Percentiles rank a stretch among this genome's conserved stretches.
These are phyloP conservation scores for Pungitius pungitius DNA, from an alignment of 2,113 vertebrate species.

Conservation along the genomic window DNA sequence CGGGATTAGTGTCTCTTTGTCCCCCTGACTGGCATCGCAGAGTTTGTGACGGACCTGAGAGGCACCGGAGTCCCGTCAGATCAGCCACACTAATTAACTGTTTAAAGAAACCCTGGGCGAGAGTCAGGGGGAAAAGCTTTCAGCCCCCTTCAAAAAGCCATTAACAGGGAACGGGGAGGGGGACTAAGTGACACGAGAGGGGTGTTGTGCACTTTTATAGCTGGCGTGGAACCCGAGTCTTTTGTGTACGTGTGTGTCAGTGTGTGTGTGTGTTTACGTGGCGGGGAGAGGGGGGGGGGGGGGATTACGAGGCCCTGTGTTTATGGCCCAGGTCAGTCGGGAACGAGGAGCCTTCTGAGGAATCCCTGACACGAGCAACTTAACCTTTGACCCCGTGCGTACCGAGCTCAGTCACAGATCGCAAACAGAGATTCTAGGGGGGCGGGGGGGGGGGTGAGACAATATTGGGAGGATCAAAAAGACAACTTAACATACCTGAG, in stretches of 20 bases:
- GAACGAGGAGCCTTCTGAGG: conserved; percentile 61
- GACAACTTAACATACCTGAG: conserved; percentile 23
- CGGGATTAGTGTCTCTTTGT: conserved; percentile 69
- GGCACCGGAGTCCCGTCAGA: conserved; percentile 72
- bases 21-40: conserved; percentile 56
- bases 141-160: conserved; percentile 79
- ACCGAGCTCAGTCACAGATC: conserved; percentile 54
- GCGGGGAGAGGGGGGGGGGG: background rate
- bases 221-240: conserved; percentile 73
- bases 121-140: conserved; percentile 78
- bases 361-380: conserved; percentile 66
- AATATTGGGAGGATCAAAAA: conserved; percentile 29
- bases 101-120: conserved; percentile 82
- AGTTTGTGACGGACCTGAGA: conserved; percentile 64
- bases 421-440: conserved; percentile 51
- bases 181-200: conserved; percentile 43
- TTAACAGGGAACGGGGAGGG: conserved; percentile 69
- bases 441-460: conserved; percentile 4
- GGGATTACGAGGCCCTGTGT: conserved; percentile 48
- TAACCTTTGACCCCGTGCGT: conserved; percentile 65
- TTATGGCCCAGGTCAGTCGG: conserved; percentile 43
- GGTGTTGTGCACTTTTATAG: conserved; percentile 63
- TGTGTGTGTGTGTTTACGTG: conserved; percentile 54
- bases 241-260: conserved; percentile 41
- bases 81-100: conserved; percentile 75